Base-by-base conservation (phyloP, 2,797 vertebrate genomes). In the Tangara arthus region DNA sequence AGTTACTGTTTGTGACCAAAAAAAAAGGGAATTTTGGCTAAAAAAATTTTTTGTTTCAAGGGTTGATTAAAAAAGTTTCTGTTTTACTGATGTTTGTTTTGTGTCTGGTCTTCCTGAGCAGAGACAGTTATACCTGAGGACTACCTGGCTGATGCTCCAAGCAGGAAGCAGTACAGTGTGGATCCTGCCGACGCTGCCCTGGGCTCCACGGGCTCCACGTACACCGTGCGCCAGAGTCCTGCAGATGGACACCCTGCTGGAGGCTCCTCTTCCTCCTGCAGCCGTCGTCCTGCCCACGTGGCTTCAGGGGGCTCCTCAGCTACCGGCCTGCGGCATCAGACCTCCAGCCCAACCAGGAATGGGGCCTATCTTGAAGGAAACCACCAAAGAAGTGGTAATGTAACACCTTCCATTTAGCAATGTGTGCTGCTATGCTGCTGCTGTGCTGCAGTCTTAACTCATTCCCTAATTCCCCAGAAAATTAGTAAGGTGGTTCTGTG, bases 41-140 rank as follows among this genome's bases (percentile, higher is more conserved):
- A 9, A 23, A 35, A 5, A 9, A 14, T 5, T 8, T 56, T 49
- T 52, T 56, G n/a, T 76, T 64, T 11, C 8, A 64, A 68, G 30
- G 8, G 4, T 79, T 50, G 77, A 72, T 77, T 71, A 11, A 46
- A 79, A 46, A 34, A 15, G 4, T 2, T 50, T 85, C 52, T 75
- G 13, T 44, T 82, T 87, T 53, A 75, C 68, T 95, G 82, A 93
- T 30, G 49, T 89, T 63, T 90, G 27, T 82, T 87, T 84, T 93
- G 78, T 83, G 63, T 50, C 66, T 60, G 93, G 64, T 34, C 49
- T 91, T 94, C 44, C 87, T 85, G 93, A 98, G 97, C 98, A 97
- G 98, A 98, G 97, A 98, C 98, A 1, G 96, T 97, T 4, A 89
- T 98, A 96, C 97, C 98, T 12, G 99, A 98, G 88, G 98, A 99